Percentiles rank a stretch among this genome's conserved stretches.
These are phyloP conservation scores for Enteromius argenteus DNA, from an alignment of 2,797 vertebrate species.

Conservation along the genomic window DNA sequence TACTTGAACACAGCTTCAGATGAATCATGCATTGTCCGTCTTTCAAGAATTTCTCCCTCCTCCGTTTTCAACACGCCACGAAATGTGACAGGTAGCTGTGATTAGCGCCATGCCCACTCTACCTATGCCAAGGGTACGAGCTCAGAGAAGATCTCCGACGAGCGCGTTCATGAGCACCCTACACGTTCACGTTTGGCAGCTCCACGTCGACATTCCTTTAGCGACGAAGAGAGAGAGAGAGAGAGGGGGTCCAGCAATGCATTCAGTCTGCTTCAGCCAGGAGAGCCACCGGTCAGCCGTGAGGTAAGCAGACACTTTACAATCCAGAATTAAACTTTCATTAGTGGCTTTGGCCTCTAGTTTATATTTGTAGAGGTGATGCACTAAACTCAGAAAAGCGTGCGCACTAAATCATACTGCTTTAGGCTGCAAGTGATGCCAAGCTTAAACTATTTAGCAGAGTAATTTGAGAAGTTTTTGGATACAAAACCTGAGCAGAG, in stretches of 20 bases:
- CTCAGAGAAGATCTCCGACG: constrained; percentile 25
- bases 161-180: constrained; percentile 59
- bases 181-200: constrained; percentile 87
- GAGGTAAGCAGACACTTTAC: constrained; percentile 28
- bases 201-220: constrained; percentile 87
- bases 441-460: not conserved
- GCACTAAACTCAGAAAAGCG: not conserved
- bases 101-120: constrained; percentile 25
- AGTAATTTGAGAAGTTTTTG: not conserved
- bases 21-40: not conserved
- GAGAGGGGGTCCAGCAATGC: constrained; percentile 34
- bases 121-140: constrained; percentile 32
- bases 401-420: constrained; percentile 17
- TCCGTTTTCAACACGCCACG: constrained; percentile 15
- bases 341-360: not conserved
- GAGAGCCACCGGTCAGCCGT: constrained; percentile 17
- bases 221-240: constrained; percentile 25
- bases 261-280: constrained; percentile 3
- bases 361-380: constrained; percentile 13
- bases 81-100: constrained; percentile 44
- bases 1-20: not conserved
- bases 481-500: not conserved
- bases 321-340: not conserved
- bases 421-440: constrained; percentile 34
- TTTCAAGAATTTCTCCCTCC: constrained; percentile 11